These are phyloP conservation scores for Eilema griseolum DNA, from an alignment of 2,888 invertebrate genomes.

Conservation along the genomic window DNA sequence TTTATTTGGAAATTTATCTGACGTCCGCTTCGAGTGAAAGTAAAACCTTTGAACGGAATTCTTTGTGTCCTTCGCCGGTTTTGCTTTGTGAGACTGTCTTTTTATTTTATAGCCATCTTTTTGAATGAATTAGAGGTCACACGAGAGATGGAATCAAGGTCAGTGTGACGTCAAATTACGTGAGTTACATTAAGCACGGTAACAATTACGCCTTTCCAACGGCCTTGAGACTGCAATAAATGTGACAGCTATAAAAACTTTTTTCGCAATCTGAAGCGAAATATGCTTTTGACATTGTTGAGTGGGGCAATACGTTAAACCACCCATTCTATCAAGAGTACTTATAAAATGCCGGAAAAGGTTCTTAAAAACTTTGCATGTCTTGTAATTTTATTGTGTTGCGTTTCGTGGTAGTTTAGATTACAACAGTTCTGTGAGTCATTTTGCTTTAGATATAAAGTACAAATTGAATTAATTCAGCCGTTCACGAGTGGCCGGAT, in stretches of 20 bases:
- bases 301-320: conserved; percentile 1
- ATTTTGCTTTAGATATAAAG: not conserved
- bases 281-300: conserved; percentile 5
- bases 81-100: conserved; percentile 48
- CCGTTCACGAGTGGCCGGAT: too few relatives aligned
- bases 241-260: not conserved
- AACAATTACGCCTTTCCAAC: conserved; percentile 19
- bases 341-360: not conserved
- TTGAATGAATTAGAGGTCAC: conserved; percentile 53
- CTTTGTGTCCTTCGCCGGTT: conserved; percentile 55
- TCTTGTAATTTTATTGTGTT: not conserved
- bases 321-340: not conserved
- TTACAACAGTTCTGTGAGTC: not conserved
- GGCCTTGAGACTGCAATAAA: conserved; percentile 22
- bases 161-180: conserved; percentile 26
- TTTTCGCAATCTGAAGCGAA: conserved; percentile 3
- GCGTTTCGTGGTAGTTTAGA: not conserved
- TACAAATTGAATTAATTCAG: too few relatives aligned
- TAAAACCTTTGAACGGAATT: conserved; percentile 54
- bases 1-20: conserved; percentile 74
- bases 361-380: not conserved
- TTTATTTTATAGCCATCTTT: conserved; percentile 47
- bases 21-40: conserved; percentile 60
- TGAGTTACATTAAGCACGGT: conserved; percentile 22
- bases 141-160: conserved; percentile 45